Evolutionary conservation across 2,113 vertebrate genomes (phyloP), one percentile per base, ranked within the genome.

Genomic region (Lethenteron reissneri): DNA sequence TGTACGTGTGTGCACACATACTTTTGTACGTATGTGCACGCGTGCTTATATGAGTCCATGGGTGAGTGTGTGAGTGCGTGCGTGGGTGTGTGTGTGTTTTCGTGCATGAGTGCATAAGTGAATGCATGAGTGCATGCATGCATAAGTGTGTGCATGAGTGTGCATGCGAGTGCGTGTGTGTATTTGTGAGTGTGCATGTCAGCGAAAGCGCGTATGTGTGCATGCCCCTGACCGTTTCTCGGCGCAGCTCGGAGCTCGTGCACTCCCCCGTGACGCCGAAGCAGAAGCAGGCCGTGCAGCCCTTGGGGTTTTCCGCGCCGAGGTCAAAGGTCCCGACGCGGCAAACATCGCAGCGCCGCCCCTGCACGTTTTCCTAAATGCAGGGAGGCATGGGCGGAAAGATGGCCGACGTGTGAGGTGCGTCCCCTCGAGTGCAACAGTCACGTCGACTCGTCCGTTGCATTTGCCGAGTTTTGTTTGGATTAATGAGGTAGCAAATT

Each of bases 221-320:
- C 60, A 2, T 64, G 60, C 60, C 60, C 60, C 60, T 64, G 14
- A 64, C 92, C 89, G 92, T 92, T 71, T 78, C 77, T 76, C 87
- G 84, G 62, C 77, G 83, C 72, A 73, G 86, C 71, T 80, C 76
- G 7, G 87, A 87, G 74, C 88, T 87, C 69, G 60, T 81, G 79
- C 92, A 95, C 74, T 57, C 75, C 73, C 78, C 79, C 57, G 80
- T 87, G 64, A 80, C 84, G 71, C 87, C 85, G 41, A 90, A 97
- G 76, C 92, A 97, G 81, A 96, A 96, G 80, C 92, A 97, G 72
- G 76, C 77, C 17, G 81, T 86, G 73, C 92, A 97, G 57, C 92
- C 92, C 1, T 73, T 80, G 74, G 83, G 82, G 77, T 88, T 88
- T 57, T 79, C 81, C 56, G 82, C 76, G 74, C 94, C 83, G 74